Evolutionary conservation across 30 jellyfish, hydroid and myxozoan genomes (phyloP), one percentile per base, ranked within the genome.

Genomic region (Cassiopea andromeda): DNA sequence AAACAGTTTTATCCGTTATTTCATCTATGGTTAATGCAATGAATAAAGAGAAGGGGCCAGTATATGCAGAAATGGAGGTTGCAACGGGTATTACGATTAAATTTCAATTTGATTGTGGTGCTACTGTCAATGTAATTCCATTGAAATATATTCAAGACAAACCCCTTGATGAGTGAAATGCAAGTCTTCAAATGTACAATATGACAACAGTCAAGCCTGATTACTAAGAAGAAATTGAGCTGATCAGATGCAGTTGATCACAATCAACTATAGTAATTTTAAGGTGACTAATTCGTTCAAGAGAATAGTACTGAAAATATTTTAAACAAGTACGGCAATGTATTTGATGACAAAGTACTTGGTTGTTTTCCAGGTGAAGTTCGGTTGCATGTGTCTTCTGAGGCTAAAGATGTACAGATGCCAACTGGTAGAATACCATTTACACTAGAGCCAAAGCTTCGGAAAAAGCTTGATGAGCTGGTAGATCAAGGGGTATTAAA

Each of bases 391-490:
- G 13, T 77, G 46, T 48, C 87, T 77, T 77, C 87, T 8, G 87
- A 77, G 14, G 87, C 74, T 47, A 77, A 77, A 77, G 74, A 73
- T 77, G 46, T 77, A 46, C 87, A 77, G 58, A 27, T 77, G 44
- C 74, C 89, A 48, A 81, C 89, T 60, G 66, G 89, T 81, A 12
- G 81, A 54, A 81, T 81, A 60, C 89, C 89, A 48, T 15, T 81
- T 47, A 78, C 89, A 27, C 38, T 60, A 17, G 44, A 66, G 46
- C 81, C 79, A 19, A 81, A 81, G 87, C 76, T 78, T 50, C 74
- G 44, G 78, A 54, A 64, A 81, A 83, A 81, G 75, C 60, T 81
- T 60, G 90, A 81, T 69, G 18, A 48, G 74, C 84, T 83, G 27
- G 84, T 83, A 48, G 91, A 83, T 48, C 83, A 83, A 48, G 48